Base-by-base conservation (phyloP, 2,888 invertebrate species). In the Endotricha flammealis region DNA sequence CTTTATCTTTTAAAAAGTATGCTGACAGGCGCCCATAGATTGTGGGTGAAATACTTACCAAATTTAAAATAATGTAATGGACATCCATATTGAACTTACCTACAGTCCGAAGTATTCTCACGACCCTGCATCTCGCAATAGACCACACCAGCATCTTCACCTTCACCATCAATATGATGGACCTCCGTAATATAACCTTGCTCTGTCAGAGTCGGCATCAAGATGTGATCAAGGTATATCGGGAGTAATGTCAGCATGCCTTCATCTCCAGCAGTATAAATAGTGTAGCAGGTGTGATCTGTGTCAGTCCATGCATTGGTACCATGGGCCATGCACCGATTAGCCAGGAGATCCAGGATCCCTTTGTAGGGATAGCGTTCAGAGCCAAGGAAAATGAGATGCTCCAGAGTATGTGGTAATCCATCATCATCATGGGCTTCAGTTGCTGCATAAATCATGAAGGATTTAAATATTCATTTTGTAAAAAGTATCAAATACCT, bases 101-200 rank as follows among this genome's bases (percentile, higher is more conserved):
- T 82, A 39, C 91, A 90, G 62, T 94, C 93, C 3, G 93, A 93
- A n/a, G 88, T 89, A 70, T 95, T 95, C 70, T 96, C 96, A 16
- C 90, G 70, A 0, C 93, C 95, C 75, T 96, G 96, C 94, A 97
- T 96, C 85, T 98, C 97, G 72, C 95, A 95, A 70, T 97, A 97
- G n/a, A 97, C 96, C 8, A 97, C 95, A 10, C 98, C 98, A 7
- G 93, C 95, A 86, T 98, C 93, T 48, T 94, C 92, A 0, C 97
- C 97, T 41, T 94, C 91, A 0, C 92, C 94, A 55, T 94, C 95
- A 43, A 97, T 88, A 68, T 97, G 97, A 73, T 97, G 96, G 0
- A 98, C 96, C 82, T 97, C 97, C 0, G 97, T 97, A 14, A 91
- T 82, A 66, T 91, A 97, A 2, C 91, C 95, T 46, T 93, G 88